Percentiles rank a stretch among this genome's conserved stretches.
phyloP scores from a whole-genome alignment of 2,888 invertebrate genomes.

The Epinotia nisella region DNA sequence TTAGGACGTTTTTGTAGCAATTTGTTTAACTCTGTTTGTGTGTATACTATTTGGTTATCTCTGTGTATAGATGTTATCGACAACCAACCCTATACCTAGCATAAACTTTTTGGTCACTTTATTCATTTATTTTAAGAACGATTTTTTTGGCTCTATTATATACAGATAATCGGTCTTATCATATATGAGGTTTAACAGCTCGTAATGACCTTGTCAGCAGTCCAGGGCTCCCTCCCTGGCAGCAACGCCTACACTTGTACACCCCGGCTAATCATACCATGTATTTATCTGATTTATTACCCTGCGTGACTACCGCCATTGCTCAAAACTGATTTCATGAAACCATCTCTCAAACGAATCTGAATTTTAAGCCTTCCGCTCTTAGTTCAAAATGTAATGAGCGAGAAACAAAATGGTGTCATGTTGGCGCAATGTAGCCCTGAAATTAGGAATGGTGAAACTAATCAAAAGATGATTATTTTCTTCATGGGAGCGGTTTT shows the following conservation, averaged over 20 bases:
- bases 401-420: conserved; percentile 62
- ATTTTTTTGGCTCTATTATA: too few relatives aligned
- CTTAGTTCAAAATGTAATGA: conserved; percentile 60
- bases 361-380: conserved; percentile 56
- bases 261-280: conserved; percentile 59
- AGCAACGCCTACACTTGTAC: conserved; percentile 29
- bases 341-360: conserved; percentile 59
- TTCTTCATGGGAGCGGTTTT: conserved; percentile 57
- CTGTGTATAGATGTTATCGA: too few relatives aligned
- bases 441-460: conserved; percentile 73
- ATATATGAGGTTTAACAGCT: background rate
- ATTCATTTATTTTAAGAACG: too few relatives aligned
- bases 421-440: conserved; percentile 73
- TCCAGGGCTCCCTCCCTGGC: conserved; percentile 27
- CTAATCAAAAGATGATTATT: conserved; percentile 76
- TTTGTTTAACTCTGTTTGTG: too few relatives aligned
- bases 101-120: too few relatives aligned
- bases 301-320: conserved; percentile 75
- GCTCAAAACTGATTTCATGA: conserved; percentile 77
- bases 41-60: too few relatives aligned
- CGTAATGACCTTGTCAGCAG: conserved; percentile 28
- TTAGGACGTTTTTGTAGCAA: too few relatives aligned
- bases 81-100: too few relatives aligned
- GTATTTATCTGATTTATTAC: conserved; percentile 76
- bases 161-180: background rate